Evolutionary conservation across 2,113 vertebrate species (phyloP).

Genomic region (Xiphophorus hellerii): DNA sequence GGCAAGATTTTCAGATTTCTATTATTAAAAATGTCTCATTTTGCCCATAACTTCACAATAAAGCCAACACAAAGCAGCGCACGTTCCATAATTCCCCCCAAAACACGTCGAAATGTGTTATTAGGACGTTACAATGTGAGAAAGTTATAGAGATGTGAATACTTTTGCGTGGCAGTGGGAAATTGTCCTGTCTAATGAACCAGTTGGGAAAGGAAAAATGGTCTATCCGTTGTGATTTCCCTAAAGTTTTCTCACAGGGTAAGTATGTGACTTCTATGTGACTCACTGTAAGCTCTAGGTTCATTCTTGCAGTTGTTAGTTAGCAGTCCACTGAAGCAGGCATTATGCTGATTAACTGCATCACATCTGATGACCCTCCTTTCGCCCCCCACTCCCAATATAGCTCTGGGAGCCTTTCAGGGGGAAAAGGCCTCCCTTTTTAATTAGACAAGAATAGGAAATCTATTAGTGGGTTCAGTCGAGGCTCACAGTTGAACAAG

Average conservation of each 20-base stretch:
- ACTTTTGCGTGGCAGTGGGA: neutral
- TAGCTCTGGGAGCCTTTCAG: conserved; percentile 51
- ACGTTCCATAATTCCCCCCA: neutral
- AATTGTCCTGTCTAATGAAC: conserved; percentile 38
- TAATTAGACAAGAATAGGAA: conserved; percentile 72
- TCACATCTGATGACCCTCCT: conserved; percentile 67
- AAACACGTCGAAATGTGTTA: too few relatives aligned
- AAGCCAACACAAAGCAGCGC: neutral
- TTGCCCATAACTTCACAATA: neutral
- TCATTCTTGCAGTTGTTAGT: conserved; percentile 55
- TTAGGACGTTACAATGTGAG: neutral
- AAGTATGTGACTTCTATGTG: conserved; percentile 12
- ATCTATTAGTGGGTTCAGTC: conserved; percentile 66
- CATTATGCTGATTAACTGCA: conserved; percentile 75
- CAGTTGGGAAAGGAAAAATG: conserved; percentile 13
- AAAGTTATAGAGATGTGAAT: neutral
- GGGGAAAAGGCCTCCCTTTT: conserved; percentile 53
- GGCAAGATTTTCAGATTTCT: too few relatives aligned
- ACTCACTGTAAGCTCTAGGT: conserved; percentile 32
- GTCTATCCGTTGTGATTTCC: conserved; percentile 1
- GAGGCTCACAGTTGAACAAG: conserved; percentile 38
- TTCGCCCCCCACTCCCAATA: conserved; percentile 53
- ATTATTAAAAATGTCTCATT: too few relatives aligned
- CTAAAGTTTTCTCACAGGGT: neutral
- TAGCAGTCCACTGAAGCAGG: conserved; percentile 60